phyloP scores from a whole-genome alignment of 2,113 vertebrate species.

The Ophthalmolycus amberensis region DNA sequence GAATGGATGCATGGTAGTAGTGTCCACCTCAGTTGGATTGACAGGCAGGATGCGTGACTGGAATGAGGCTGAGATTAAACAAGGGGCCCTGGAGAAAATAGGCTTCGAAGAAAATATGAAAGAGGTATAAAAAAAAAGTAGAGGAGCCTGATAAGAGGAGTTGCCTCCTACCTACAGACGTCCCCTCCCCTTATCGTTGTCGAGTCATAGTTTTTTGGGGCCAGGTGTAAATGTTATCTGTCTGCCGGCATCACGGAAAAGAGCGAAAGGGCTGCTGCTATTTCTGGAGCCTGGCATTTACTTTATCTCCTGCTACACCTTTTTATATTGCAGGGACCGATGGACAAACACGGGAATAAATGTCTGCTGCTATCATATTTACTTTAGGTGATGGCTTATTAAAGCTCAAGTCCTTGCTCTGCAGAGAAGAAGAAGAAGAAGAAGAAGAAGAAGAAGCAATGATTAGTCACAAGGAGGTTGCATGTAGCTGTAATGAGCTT shows the following conservation, averaged over 20 bases:
- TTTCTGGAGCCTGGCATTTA: constrained; percentile 77
- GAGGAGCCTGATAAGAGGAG: not conserved
- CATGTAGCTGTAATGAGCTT: constrained; percentile 52
- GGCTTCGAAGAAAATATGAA: not conserved
- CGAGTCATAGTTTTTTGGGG: constrained; percentile 38
- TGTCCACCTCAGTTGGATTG: not conserved
- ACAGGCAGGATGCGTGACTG: not conserved
- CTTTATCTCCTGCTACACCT: constrained; percentile 42
- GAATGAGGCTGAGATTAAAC: not conserved
- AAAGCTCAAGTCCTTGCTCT: constrained; percentile 49
- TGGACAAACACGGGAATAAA: constrained; percentile 59
- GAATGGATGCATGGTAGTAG: not conserved
- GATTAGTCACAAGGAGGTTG: constrained; percentile 46
- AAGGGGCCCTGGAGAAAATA: constrained; percentile 4
- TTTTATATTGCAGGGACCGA: constrained; percentile 50
- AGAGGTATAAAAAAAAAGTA: not conserved
- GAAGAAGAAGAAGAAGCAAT: constrained; percentile 22
- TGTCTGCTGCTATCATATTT: constrained; percentile 60
- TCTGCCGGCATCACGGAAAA: constrained; percentile 72
- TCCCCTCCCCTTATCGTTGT: constrained; percentile 5
- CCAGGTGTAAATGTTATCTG: constrained; percentile 77
- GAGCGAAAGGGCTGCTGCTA: constrained; percentile 70
- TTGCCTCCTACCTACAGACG: not conserved
- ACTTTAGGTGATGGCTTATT: constrained; percentile 60
- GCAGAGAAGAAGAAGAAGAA: too few species aligned